Evolutionary conservation across 2,888 invertebrate species (phyloP), one percentile per base, ranked within the genome.

Genomic region (Idaea straminata): DNA sequence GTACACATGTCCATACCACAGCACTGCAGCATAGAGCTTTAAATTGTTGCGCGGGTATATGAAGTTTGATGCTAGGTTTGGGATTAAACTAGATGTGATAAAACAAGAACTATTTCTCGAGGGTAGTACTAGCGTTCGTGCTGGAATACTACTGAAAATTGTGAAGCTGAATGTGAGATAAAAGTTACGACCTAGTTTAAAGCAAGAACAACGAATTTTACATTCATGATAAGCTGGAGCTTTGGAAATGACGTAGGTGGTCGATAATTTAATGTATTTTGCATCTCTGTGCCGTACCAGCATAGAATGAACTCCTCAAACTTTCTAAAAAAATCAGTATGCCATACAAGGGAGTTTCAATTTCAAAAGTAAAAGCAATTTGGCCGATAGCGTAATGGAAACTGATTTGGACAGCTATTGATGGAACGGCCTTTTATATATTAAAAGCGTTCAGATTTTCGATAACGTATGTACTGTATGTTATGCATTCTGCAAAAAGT

Each of bases 181-280:
- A 62, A 63, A 69, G 65, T 72, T 69, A 73, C 71, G 69, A 69
- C 63, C 70, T 66, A 63, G 69, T 74, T 72, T 64, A 57, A 15
- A 34, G 60, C 61, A 62, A 38, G 60, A 67, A 65, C 66, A 36
- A 64, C 61, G 62, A 65, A 68, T 75, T 75, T 72, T 73, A 69
- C 71, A 72, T 77, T 76, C 69, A 75, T 70, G 72, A 68, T 70
- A 70, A 72, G 64, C 67, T 38, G 57, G 57, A 64, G 72, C 68
- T 71, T 67, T 62, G 62, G 61, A 57, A 10, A 68, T 61, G 61
- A 35, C 35, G 61, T 63, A 58, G 59, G 67, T 71, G 63, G 65
- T 47, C 59, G 64, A 62, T 64, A 36, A 65, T 64, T 75, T 13
- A 72, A 76, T 72, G 61, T 65, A 71, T 74, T 76, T 72, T 61